Evolutionary conservation across 1,140 invertebrate genomes (phyloP).

Genomic region (Frieseomelitta varia): DNA sequence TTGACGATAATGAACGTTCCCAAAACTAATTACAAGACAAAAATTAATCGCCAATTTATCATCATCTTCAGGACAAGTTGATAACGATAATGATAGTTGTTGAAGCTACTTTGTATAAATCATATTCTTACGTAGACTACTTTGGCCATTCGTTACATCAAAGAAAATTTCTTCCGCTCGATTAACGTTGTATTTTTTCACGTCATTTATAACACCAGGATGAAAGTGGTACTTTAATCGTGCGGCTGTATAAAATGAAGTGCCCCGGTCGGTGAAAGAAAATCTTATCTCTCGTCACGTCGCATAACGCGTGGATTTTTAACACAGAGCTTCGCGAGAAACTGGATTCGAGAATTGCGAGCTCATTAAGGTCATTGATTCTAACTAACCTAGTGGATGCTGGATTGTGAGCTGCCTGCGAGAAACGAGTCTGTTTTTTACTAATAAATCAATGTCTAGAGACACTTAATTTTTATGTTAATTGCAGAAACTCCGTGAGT

Average conservation of each 20-base stretch:
- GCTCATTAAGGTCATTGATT: slow-evolving; percentile 28
- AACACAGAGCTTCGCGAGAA: neutral
- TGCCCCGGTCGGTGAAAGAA: neutral
- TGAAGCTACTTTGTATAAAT: too few species aligned
- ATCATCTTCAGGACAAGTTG: too few species aligned
- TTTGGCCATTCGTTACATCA: neutral
- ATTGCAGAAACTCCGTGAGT: neutral
- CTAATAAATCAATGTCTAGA: neutral
- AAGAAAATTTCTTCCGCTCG: neutral
- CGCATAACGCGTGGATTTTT: neutral
- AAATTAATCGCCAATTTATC: too few species aligned
- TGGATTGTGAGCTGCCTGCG: neutral
- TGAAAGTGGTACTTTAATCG: neutral
- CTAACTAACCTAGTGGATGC: neutral
- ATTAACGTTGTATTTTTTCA: neutral
- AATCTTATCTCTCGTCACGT: neutral
- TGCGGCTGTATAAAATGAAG: neutral
- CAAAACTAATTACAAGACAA: too few species aligned
- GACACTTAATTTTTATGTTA: neutral
- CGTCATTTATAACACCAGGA: neutral
- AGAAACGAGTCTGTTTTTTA: neutral
- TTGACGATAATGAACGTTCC: too few species aligned
- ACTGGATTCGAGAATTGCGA: neutral
- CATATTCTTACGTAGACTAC: too few species aligned
- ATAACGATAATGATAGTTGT: too few species aligned